phyloP scores from a whole-genome alignment of 2,888 invertebrate genomes.

The Plagodis dolabraria region DNA sequence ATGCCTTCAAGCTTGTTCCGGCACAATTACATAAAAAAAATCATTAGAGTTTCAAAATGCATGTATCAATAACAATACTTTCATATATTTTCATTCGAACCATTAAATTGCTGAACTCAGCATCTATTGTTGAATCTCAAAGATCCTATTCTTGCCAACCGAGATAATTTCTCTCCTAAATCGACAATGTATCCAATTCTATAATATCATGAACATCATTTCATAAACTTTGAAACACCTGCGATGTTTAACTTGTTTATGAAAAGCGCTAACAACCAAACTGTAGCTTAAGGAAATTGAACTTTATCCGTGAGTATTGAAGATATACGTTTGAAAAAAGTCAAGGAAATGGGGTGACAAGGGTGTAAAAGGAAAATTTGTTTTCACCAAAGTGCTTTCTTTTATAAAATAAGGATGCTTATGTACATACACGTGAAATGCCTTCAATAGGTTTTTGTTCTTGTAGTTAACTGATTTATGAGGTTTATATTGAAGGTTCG shows the following conservation, averaged over 20 bases:
- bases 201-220: conserved; percentile 31
- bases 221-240: conserved; percentile 37
- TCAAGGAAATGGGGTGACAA: conserved; percentile 28
- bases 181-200: conserved; percentile 20
- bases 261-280: conserved; percentile 15
- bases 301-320: not conserved
- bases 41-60: too few relatives aligned
- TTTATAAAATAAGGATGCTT: conserved; percentile 25
- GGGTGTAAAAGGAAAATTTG: conserved; percentile 33
- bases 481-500: conserved; percentile 7
- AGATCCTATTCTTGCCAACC: conserved; percentile 14
- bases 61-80: too few relatives aligned
- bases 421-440: conserved; percentile 18
- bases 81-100: not conserved
- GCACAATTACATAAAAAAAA: too few relatives aligned
- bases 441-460: conserved; percentile 19
- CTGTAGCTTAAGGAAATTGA: conserved; percentile 1
- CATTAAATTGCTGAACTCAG: not conserved
- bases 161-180: conserved; percentile 26
- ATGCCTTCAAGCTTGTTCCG: too few relatives aligned
- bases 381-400: conserved; percentile 27
- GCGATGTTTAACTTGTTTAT: conserved; percentile 23
- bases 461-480: conserved; percentile 23
- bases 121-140: conserved; percentile 3
- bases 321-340: not conserved